These are phyloP conservation scores for Delichon dasypus DNA, from an alignment of 2,797 vertebrate species.

Conservation along the genomic window DNA sequence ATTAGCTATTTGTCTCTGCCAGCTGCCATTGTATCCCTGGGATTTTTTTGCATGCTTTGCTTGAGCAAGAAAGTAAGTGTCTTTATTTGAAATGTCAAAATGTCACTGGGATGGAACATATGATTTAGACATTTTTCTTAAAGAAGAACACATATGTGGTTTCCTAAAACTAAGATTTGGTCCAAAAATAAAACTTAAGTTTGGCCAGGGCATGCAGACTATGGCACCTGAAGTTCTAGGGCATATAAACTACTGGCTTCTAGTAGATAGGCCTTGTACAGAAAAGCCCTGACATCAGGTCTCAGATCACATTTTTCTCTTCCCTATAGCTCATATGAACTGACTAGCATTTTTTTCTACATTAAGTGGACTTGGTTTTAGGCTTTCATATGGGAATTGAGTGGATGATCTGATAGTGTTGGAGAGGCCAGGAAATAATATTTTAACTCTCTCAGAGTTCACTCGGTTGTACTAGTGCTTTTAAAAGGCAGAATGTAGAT, in stretches of 20 bases:
- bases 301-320: not conserved
- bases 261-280: not conserved
- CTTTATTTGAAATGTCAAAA: not conserved
- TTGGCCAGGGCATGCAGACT: not conserved
- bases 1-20: not conserved
- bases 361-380: not conserved
- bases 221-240: not conserved
- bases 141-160: not conserved
- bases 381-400: not conserved
- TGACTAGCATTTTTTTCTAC: not conserved
- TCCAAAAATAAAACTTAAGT: not conserved
- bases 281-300: not conserved
- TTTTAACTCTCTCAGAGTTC: not conserved
- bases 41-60: not conserved
- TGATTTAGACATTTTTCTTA: conserved; percentile 25
- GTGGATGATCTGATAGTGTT: not conserved
- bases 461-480: not conserved
- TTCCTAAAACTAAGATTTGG: conserved; percentile 33
- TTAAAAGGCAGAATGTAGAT: not conserved
- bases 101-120: not conserved
- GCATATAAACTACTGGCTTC: not conserved
- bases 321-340: not conserved
- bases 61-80: not conserved
- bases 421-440: not conserved
- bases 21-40: not conserved